These are phyloP conservation scores for Equus przewalskii DNA, from an alignment of 2,113 vertebrate species.

Conservation along the genomic window DNA sequence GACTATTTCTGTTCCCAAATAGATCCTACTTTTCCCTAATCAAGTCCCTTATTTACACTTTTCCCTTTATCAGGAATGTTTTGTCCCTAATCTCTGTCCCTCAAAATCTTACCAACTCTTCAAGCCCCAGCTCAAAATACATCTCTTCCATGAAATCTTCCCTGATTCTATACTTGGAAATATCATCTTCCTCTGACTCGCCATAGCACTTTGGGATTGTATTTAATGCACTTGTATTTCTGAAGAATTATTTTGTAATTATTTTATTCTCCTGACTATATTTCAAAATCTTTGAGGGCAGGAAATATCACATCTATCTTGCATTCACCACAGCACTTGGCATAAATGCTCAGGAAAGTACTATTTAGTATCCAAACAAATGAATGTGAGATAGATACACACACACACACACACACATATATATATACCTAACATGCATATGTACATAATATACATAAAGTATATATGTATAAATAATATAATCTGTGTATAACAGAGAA, in stretches of 20 bases:
- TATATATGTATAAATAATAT: not conserved
- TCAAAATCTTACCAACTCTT: not conserved
- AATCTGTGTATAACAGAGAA: not conserved
- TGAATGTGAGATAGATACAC: not conserved
- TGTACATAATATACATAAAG: not conserved
- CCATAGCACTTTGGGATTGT: not conserved
- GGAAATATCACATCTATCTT: not conserved
- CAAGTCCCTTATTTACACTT: not conserved
- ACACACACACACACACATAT: not conserved
- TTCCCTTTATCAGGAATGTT: slow-evolving; percentile 36
- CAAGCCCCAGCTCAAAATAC: not conserved
- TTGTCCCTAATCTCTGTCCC: not conserved
- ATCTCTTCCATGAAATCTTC: not conserved
- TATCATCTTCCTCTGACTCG: not conserved
- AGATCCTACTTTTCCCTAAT: not conserved
- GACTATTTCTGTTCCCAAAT: not conserved
- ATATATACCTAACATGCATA: not conserved
- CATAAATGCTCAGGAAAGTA: not conserved
- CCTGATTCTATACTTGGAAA: not conserved
- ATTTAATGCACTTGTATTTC: not conserved
- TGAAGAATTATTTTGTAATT: not conserved
- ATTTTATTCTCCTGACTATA: not conserved
- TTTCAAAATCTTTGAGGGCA: not conserved
- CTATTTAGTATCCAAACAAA: slow-evolving; percentile 32
- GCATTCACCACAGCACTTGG: not conserved